Percentiles rank a stretch among this genome's conserved stretches.
Evolutionary conservation across 2,113 vertebrate species (phyloP).

Genomic region (Microcebus tavaratra): DNA sequence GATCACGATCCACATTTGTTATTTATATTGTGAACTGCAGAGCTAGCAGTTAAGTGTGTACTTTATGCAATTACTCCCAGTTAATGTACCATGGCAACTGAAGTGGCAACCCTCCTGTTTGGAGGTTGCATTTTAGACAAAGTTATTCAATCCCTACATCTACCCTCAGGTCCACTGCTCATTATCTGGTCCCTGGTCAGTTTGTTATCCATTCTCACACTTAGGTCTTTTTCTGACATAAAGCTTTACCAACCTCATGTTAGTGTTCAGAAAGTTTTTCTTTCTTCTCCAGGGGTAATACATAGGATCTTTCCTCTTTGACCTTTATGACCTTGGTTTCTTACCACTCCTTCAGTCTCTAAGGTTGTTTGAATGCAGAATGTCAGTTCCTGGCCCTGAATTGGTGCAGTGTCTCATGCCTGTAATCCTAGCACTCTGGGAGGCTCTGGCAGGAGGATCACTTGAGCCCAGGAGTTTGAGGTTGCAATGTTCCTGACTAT

Average conservation of each 20-base stretch:
- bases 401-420: too few species aligned
- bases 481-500: too few species aligned
- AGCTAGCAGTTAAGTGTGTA: not conserved
- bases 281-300: not conserved
- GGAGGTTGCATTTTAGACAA: not conserved
- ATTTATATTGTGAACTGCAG: not conserved
- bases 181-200: not conserved
- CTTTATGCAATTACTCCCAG: not conserved
- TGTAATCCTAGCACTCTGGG: too few species aligned
- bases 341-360: not conserved
- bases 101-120: constrained; percentile 38
- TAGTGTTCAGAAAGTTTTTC: not conserved
- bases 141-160: not conserved
- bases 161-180: not conserved
- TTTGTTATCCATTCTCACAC: not conserved
- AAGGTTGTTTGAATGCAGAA: not conserved
- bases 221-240: not conserved
- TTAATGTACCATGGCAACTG: not conserved
- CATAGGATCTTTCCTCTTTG: not conserved
- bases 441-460: too few species aligned
- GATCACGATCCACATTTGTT: not conserved
- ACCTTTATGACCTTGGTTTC: not conserved
- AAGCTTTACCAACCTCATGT: not conserved
- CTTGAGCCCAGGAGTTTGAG: too few species aligned
- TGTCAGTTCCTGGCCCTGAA: not conserved